Base-by-base conservation (phyloP, 2,797 vertebrate species). In the Steatocranus sp. region DNA sequence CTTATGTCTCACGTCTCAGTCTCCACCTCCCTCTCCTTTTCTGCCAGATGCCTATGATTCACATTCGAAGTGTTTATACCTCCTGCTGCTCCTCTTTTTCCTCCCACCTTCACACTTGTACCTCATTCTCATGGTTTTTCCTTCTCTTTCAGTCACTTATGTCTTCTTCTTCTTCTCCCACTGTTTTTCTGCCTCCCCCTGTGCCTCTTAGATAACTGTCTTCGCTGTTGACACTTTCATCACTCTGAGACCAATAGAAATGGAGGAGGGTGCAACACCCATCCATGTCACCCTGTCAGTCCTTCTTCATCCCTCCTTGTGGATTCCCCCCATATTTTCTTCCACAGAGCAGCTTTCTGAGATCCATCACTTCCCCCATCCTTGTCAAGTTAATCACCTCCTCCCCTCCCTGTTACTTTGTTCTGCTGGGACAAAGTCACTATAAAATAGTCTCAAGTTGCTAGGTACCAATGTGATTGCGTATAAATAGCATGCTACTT, bases 41-140 rank as follows among this genome's bases (percentile, higher is more conserved):
- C 87, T 87, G 88, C 86, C 89, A 92, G 90, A 93, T 93, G 90
- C 85, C 89, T 83, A 82, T 91, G 87, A 91, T 89, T 91, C 91
- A 91, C 82, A 79, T 90, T 88, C 61, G 18, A 80, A 88, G 87
- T 88, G 91, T 90, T 89, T 89, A 85, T 88, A 34, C 86, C 85
- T 89, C 93, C 90, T 80, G 88, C 92, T 94, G 91, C 87, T 92
- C 84, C 78, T 85, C 78, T 77, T 86, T 73, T 90, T 89, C 88
- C 91, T 91, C 88, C 89, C 89, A 88, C 90, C 84, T 87, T 92
- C 86, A 54, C 86, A 83, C 80, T 87, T 78, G 85, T 82, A 86
- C 87, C 84, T 87, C 91, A 88, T 82, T 91, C 80, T 84, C 70
- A 66, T 8, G 12, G 20, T 80, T 86, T 83, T 51, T 80, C 58